Evolutionary conservation across 2,113 vertebrate species (phyloP), one percentile per base, ranked within the genome.

Genomic region (Eleginops maclovinus): DNA sequence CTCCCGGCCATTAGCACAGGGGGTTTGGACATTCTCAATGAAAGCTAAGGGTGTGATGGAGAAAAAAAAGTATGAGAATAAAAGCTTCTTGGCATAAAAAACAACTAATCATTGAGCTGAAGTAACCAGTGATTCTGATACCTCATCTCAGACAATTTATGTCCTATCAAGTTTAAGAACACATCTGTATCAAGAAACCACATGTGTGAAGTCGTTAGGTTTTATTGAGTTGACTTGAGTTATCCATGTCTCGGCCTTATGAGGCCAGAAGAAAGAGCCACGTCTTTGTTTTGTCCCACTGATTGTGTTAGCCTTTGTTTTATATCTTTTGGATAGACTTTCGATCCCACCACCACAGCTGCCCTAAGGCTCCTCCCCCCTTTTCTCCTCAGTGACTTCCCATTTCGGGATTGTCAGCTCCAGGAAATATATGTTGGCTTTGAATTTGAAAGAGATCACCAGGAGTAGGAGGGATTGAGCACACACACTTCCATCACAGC

Each of bases 11-110:
- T 78, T 89, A 9, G 80, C 75, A 4, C 94, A 93, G 66, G 96
- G 91, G 64, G 91, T 86, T 88, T 94, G 97, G 79, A 95, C 94
- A 91, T 96, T 96, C 91, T 97, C 97, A 90, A 96, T 95, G 82
- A 97, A 93, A 89, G 95, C 97, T 97, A 90, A 80, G 80, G 81
- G 71, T 72, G 28, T 2, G 58, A 36, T 19, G 36, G 44, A 60
- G 66, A 67, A 44, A 79, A 70, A 19, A 71, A n/a, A 64, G n/a
- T 13, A 16, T 59, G 41, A 72, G 55, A 43, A 22, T 46, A 64
- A 82, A 43, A 68, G 28, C 44, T 24, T 15, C 7, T 17, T 51
- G 36, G 31, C 26, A 68, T 53, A 47, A 36, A 21, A 43, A 31
- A 6, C 24, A 67, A 58, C 26, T 17, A 67, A 85, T 81, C 26